Base-by-base conservation (phyloP, 2,797 vertebrate genomes). In the Podargus strigoides region DNA sequence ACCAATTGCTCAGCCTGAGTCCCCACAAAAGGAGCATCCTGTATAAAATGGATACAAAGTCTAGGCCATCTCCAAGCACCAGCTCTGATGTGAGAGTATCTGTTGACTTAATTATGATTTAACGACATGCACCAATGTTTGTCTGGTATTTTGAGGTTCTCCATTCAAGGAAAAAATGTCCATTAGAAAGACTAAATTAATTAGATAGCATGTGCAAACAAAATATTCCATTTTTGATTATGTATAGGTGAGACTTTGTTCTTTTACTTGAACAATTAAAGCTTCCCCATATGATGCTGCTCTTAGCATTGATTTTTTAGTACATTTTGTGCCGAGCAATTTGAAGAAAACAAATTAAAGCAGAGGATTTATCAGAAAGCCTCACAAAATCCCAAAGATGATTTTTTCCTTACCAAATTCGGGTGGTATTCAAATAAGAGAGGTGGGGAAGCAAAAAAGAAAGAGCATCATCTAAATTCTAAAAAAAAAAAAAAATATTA, bases 311-410 rank as follows among this genome's bases (percentile, higher is more conserved):
- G 44, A 87, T 55, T 80, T 82, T 85, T 82, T 15, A 59, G 67
- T 55, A 53, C 30, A 50, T 73, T 92, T 80, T 88, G 20, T 53
- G 80, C 49, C 20, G 17, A 84, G 37, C 22, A 62, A 85, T 87
- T 92, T 86, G 46, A 96, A 91, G 81, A 94, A 93, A 96, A 95
- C 44, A 94, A 91, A 88, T 82, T 86, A 93, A 94, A 93, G 44
- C 34, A 84, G 50, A 82, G 58, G 68, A 72, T 89, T 96, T 94
- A 88, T 60, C 30, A 85, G 90, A 90, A 95, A 93, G 68, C 58
- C 28, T 79, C 46, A 82, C 63, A 93, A 93, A 93, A 94, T 94
- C 85, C 80, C 49, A 87, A 52, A 72, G 44, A 85, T 60, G 0
- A 78, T 75, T 84, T 82, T 66, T 66, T 47, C 55, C 50, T 60